Conservation (phyloP, 2,113 vertebrate genomes). For the Phalacrocorax pelagicus region DNA sequence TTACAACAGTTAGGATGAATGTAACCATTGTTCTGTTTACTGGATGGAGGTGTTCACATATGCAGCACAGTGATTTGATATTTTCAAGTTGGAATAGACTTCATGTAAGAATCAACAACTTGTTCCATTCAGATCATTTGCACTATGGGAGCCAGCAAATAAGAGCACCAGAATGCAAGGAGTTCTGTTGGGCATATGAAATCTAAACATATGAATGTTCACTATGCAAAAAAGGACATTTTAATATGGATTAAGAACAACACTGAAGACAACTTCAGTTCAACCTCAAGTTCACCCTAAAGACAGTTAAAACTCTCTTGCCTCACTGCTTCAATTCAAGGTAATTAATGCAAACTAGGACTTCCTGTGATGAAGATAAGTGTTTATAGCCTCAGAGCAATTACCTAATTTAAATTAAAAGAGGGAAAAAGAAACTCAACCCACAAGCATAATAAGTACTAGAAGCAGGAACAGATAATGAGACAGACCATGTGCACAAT, state of each 20-base stretch:
- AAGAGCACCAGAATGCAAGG: not conserved
- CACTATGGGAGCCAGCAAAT: not conserved
- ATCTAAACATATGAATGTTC: not conserved
- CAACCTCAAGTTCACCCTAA: constrained; percentile 34
- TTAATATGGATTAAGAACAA: not conserved
- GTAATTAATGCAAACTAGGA: constrained; percentile 43
- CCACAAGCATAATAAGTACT: not conserved
- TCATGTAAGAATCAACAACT: not conserved
- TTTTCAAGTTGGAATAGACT: not conserved
- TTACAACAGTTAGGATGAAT: not conserved
- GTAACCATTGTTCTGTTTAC: not conserved
- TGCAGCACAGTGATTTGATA: not conserved
- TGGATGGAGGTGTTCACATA: not conserved
- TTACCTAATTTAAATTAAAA: constrained; percentile 30
- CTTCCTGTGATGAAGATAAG: constrained; percentile 35
- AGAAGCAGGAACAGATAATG: constrained; percentile 2
- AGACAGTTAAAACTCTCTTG: not conserved
- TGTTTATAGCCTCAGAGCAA: constrained; percentile 8
- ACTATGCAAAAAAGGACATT: not conserved
- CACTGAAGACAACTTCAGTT: not conserved
- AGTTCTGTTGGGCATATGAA: not conserved
- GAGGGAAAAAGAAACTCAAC: no score
- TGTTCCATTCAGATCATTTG: not conserved
- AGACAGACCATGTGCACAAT: not conserved
- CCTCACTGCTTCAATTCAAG: constrained; percentile 7